Percentiles rank a stretch among this genome's conserved stretches.
Evolutionary conservation across 1,140 invertebrate species (phyloP).

Genomic region (Neotoxoptera formosana): DNA sequence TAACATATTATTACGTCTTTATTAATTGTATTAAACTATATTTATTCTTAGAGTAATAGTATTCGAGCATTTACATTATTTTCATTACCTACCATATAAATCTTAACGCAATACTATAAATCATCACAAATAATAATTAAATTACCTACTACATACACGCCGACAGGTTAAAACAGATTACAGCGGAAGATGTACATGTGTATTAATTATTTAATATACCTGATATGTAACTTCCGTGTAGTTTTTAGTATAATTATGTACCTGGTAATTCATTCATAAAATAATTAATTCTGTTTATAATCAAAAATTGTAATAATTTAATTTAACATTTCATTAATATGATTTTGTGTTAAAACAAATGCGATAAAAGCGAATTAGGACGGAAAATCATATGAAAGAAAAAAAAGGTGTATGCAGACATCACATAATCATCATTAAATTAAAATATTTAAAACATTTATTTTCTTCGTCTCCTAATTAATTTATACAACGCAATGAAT

Average conservation of each 20-base stretch:
- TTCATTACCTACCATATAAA: neutral
- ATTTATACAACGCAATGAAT: neutral
- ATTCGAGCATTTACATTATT: neutral
- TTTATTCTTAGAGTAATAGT: neutral
- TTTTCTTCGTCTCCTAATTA: neutral
- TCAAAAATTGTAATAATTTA: neutral
- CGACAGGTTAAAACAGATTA: conserved; percentile 2
- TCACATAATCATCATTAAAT: neutral
- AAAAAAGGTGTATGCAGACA: neutral
- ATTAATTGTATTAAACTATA: neutral
- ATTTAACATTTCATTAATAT: neutral
- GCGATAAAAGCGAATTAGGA: neutral
- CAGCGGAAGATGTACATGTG: neutral
- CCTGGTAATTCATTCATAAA: neutral
- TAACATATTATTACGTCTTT: neutral
- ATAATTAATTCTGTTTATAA: neutral
- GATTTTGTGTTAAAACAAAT: neutral
- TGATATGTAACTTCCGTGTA: neutral
- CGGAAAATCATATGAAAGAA: neutral
- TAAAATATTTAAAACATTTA: neutral
- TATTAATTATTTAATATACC: neutral
- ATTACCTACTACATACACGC: neutral
- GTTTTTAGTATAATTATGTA: neutral
- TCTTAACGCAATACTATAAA: conserved; percentile 8
- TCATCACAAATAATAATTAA: conserved; percentile 33